Conservation (phyloP, 2,797 vertebrate species). For the Propithecus deckenii region DNA sequence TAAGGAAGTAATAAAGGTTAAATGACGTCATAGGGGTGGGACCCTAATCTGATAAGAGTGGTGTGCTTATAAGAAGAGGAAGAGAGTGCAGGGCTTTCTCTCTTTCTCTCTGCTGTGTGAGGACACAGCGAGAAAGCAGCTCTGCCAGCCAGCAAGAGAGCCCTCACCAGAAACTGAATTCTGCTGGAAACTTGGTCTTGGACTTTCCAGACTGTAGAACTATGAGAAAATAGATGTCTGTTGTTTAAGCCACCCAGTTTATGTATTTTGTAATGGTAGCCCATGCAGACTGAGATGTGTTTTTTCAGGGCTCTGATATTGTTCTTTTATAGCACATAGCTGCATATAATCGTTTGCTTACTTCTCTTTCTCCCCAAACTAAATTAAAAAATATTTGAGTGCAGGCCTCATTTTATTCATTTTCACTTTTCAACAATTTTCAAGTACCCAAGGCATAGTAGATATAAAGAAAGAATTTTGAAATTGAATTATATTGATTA, state of each 20-base stretch:
- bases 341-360: neutral
- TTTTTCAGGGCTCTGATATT: neutral
- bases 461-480: conserved; percentile 8
- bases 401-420: neutral
- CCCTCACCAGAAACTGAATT: neutral
- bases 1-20: neutral
- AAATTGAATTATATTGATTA: neutral
- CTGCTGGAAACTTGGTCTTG: neutral
- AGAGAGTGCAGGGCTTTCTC: neutral
- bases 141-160: neutral
- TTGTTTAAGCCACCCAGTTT: neutral
- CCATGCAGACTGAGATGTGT: neutral
- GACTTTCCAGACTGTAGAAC: neutral
- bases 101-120: neutral
- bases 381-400: neutral
- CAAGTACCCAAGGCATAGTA: neutral
- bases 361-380: neutral
- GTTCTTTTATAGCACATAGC: neutral
- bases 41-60: neutral
- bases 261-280: neutral
- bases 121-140: neutral
- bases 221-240: neutral
- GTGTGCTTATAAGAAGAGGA: neutral
- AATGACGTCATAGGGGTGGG: neutral
- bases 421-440: neutral